Conservation (phyloP, 2,888 invertebrate genomes). For the Pandemis cinnamomeana region DNA sequence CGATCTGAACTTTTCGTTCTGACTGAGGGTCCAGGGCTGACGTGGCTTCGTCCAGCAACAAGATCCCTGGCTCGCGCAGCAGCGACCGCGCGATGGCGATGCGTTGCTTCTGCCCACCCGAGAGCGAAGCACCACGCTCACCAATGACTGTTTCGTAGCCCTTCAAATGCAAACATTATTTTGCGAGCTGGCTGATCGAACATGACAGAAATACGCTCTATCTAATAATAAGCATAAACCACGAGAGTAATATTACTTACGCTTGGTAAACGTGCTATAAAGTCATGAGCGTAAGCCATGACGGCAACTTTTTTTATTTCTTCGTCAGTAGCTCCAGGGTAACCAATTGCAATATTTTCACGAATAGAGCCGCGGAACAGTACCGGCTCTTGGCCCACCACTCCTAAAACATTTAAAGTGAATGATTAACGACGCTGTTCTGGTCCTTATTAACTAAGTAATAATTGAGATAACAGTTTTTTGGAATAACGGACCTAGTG, state of each 20-base stretch:
- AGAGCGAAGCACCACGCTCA: conserved; percentile 91
- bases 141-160: conserved; percentile 92
- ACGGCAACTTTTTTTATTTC: conserved; percentile 86
- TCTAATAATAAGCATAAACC: background rate
- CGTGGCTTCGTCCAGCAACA: conserved; percentile 92
- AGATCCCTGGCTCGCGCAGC: conserved; percentile 89
- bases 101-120: conserved; percentile 93
- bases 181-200: background rate
- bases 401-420: conserved; percentile 57
- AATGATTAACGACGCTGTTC: background rate
- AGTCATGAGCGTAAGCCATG: conserved; percentile 87
- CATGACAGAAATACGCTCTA: background rate
- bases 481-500: conserved; percentile 82
- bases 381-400: conserved; percentile 91
- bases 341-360: conserved; percentile 85
- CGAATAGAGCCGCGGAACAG: conserved; percentile 89
- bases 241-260: conserved; percentile 56
- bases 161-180: conserved; percentile 53
- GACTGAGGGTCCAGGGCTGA: conserved; percentile 93
- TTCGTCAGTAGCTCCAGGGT: conserved; percentile 79
- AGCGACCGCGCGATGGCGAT: conserved; percentile 93
- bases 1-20: conserved; percentile 91
- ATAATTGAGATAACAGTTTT: background rate
- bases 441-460: background rate
- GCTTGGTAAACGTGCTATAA: conserved; percentile 86